phyloP scores from a whole-genome alignment of 2,888 invertebrate species.

The Trissolcus japonicus region DNA sequence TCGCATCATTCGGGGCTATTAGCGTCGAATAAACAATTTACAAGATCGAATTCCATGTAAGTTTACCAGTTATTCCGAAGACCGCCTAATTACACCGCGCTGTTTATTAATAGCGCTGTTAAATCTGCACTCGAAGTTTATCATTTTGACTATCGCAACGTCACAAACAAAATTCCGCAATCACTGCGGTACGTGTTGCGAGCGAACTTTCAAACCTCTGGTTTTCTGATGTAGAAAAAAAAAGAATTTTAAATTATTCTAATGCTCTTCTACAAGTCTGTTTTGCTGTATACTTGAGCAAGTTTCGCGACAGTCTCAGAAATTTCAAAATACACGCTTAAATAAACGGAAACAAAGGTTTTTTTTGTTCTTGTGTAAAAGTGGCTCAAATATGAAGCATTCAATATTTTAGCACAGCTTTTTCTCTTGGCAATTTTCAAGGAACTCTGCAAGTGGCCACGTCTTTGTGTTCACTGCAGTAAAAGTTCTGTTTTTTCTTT shows the following conservation, averaged over 20 bases:
- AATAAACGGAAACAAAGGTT: not conserved
- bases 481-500: not conserved
- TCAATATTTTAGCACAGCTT: constrained; percentile 14
- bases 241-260: no score
- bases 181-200: no score
- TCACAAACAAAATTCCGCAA: no score
- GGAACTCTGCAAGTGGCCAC: constrained; percentile 10
- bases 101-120: no score
- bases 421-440: not conserved
- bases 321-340: constrained; percentile 1
- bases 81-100: no score
- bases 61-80: constrained; percentile 10
- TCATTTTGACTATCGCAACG: no score
- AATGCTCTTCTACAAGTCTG: not conserved
- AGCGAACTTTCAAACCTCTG: no score
- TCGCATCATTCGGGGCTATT: constrained; percentile 1
- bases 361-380: not conserved
- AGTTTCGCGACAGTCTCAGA: not conserved
- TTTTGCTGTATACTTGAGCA: not conserved
- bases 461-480: constrained; percentile 5
- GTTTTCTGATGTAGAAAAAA: no score
- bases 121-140: no score
- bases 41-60: constrained; percentile 4
- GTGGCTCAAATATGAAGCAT: constrained; percentile 15
- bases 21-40: constrained; percentile 24